A percentile compares a stretch with the other conserved stretches of the same genome.
These are phyloP conservation scores for Bombus sylvicola DNA, from an alignment of 1,140 invertebrate species.

Conservation along the genomic window DNA sequence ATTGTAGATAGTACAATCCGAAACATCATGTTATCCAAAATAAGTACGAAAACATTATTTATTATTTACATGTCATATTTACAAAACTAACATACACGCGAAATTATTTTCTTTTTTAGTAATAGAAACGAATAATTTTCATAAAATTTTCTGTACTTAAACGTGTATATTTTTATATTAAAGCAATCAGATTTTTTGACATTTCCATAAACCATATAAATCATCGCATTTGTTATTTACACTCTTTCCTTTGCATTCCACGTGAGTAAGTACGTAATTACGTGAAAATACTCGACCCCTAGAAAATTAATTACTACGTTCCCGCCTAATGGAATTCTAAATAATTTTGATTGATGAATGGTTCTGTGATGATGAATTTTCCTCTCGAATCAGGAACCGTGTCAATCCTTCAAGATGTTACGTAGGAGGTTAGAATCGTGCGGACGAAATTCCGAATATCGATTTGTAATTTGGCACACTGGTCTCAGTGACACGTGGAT, in stretches of 20 bases:
- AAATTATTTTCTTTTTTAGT: no score
- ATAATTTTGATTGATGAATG: constrained; percentile 30
- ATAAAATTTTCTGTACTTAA: not conserved
- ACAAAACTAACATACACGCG: no score
- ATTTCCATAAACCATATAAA: not conserved
- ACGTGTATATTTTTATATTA: not conserved
- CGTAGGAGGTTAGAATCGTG: constrained; percentile 15
- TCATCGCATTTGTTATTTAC: not conserved
- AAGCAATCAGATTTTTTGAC: not conserved
- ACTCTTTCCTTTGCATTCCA: not conserved
- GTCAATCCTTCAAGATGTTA: constrained; percentile 47
- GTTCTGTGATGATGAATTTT: constrained; percentile 20
- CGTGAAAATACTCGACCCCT: not conserved
- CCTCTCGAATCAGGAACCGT: not conserved
- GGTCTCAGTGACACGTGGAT: constrained; percentile 39
- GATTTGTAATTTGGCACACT: constrained; percentile 52
- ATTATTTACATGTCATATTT: not conserved
- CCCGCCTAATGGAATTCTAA: constrained; percentile 33
- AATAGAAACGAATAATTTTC: no score
- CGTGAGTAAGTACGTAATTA: not conserved
- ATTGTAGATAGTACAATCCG: not conserved
- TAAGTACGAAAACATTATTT: not conserved
- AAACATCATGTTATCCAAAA: not conserved
- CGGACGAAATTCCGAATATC: constrained; percentile 40
- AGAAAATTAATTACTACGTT: constrained; percentile 27